Evolutionary conservation across 2,888 invertebrate species (phyloP).

Genomic region (Eilema caniola): DNA sequence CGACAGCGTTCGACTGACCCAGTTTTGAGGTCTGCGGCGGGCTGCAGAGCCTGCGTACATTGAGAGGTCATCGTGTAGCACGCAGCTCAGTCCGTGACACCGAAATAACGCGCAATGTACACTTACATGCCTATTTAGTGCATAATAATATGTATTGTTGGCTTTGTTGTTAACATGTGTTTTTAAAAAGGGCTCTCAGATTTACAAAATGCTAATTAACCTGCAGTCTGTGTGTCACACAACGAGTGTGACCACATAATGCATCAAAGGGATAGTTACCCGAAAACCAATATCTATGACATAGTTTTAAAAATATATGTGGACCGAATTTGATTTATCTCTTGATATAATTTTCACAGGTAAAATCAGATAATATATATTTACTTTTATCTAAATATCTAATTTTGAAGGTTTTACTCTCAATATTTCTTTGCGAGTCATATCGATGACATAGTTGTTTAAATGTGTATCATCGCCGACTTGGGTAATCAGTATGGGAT

Average conservation of each 20-base stretch:
- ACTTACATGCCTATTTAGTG: slow-evolving; percentile 31
- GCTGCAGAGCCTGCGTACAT: slow-evolving; percentile 72
- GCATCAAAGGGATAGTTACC: too few species aligned
- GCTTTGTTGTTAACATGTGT: background rate
- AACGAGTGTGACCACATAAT: too few species aligned
- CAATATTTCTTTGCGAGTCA: background rate
- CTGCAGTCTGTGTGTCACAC: background rate
- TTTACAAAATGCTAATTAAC: too few species aligned
- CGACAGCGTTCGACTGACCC: slow-evolving; percentile 68
- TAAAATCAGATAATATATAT: background rate
- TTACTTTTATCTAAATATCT: background rate
- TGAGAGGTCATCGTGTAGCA: slow-evolving; percentile 68
- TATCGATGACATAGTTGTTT: background rate
- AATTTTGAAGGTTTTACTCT: background rate
- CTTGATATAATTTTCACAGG: too few species aligned
- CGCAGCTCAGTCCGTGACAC: slow-evolving; percentile 61
- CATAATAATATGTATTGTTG: background rate
- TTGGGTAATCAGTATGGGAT: background rate
- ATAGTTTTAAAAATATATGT: too few species aligned
- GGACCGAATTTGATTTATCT: too few species aligned
- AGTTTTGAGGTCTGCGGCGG: slow-evolving; percentile 69
- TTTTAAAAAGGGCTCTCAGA: background rate
- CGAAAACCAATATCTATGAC: too few species aligned
- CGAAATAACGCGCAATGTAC: slow-evolving; percentile 56
- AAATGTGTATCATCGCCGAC: background rate